Evolutionary conservation across 2,888 invertebrate genomes (phyloP).

Genomic region (Drosophila suboccidentalis): DNA sequence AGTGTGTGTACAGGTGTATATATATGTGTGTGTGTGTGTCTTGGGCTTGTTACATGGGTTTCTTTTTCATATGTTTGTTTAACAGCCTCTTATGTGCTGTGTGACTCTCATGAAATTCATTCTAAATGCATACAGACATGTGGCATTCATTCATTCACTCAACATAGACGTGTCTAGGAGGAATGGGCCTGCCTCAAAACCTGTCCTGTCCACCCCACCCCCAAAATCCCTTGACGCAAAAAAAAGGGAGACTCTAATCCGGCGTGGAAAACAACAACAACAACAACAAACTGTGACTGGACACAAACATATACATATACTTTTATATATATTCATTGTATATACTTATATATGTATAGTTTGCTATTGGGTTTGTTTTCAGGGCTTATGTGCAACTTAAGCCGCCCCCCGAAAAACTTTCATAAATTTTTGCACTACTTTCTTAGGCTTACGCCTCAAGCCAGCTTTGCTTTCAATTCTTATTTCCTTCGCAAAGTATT

Average conservation of each 20-base stretch:
- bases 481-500: slow-evolving; percentile 48
- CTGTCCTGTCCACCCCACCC: slow-evolving; percentile 22
- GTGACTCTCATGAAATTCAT: slow-evolving; percentile 62
- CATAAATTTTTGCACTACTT: slow-evolving; percentile 44
- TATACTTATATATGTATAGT: slow-evolving; percentile 1
- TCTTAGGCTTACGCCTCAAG: slow-evolving; percentile 33
- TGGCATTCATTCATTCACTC: slow-evolving; percentile 66
- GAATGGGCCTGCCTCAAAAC: slow-evolving; percentile 29
- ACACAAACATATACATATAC: slow-evolving; percentile 23
- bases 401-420: slow-evolving; percentile 57
- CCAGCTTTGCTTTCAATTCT: slow-evolving; percentile 44
- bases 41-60: slow-evolving; percentile 54
- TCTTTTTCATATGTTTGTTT: slow-evolving; percentile 57
- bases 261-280: slow-evolving; percentile 44
- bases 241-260: slow-evolving; percentile 62
- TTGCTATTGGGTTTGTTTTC: slow-evolving; percentile 65
- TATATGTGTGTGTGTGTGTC: slow-evolving; percentile 22
- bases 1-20: slow-evolving; percentile 19
- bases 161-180: slow-evolving; percentile 53
- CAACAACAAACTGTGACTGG: slow-evolving; percentile 49
- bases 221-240: slow-evolving; percentile 58
- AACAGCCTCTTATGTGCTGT: slow-evolving; percentile 64
- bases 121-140: slow-evolving; percentile 55
- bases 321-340: neutral
- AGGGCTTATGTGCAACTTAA: slow-evolving; percentile 75